Evolutionary conservation across 2,113 vertebrate species (phyloP).

Genomic region (Natator depressus): DNA sequence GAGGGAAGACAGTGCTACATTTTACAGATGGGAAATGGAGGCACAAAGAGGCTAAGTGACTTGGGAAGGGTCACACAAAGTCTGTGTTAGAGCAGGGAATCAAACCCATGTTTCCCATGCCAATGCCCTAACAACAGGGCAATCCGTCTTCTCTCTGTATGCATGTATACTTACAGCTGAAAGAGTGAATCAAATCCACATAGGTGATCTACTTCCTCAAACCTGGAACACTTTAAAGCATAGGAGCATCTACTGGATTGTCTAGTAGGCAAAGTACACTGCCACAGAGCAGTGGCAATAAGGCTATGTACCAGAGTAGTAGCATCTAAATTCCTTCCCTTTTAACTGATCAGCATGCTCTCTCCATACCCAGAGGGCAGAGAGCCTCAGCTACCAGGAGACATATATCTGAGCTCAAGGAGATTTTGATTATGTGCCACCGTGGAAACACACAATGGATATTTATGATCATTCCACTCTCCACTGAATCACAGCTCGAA

Average conservation of each 20-base stretch:
- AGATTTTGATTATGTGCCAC: neutral
- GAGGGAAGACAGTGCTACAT: no score
- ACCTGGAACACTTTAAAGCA: neutral
- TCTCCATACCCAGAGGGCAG: neutral
- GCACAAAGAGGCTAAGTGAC: no score
- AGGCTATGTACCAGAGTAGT: rapidly evolving
- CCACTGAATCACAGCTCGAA: neutral
- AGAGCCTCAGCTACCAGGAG: neutral
- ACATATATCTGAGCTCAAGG: neutral
- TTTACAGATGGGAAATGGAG: no score
- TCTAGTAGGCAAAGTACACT: neutral
- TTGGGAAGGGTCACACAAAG: no score
- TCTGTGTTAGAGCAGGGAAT: no score
- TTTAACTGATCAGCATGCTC: neutral
- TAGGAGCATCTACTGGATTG: neutral
- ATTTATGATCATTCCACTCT: neutral
- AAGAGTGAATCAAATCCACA: neutral
- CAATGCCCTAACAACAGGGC: neutral
- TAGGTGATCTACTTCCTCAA: neutral
- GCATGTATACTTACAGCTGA: neutral
- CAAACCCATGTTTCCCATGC: neutral
- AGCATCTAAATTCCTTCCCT: neutral
- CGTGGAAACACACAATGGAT: neutral
- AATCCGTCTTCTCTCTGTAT: neutral
- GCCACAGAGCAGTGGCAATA: neutral